These are phyloP conservation scores for Zingel zingel DNA, from an alignment of 2,113 vertebrate genomes.

Conservation along the genomic window DNA sequence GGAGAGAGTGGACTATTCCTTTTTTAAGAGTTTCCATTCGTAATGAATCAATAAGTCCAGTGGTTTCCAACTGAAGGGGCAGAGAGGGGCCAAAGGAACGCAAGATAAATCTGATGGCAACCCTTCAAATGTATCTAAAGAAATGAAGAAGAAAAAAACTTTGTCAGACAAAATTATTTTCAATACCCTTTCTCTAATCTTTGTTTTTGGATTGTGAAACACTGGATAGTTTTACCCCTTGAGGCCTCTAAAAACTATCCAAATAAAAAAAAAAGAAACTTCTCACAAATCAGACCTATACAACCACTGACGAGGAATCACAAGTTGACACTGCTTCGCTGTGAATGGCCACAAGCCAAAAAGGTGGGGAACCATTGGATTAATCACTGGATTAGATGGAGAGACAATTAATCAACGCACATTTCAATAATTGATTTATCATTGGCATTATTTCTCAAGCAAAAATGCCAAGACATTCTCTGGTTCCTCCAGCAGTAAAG, in stretches of 20 bases:
- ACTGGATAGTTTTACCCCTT: not conserved
- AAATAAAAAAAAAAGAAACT: not conserved
- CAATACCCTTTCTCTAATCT: not conserved
- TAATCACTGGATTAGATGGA: not conserved
- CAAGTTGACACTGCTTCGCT: not conserved
- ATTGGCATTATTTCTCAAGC: not conserved
- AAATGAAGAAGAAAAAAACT: not conserved
- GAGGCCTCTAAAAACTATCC: not conserved
- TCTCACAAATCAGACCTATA: not conserved
- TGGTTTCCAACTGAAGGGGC: not conserved
- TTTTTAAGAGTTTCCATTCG: not conserved
- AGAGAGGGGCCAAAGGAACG: not conserved
- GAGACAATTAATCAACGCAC: conserved; percentile 8
- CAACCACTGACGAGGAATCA: not conserved
- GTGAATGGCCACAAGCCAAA: not conserved
- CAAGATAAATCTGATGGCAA: not conserved
- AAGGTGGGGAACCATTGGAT: not conserved
- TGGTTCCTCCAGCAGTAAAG: not conserved
- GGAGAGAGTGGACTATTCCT: not conserved
- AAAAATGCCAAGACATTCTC: not conserved
- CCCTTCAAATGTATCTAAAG: not conserved
- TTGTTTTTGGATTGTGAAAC: not conserved
- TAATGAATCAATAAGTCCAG: not conserved
- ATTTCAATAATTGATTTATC: not conserved
- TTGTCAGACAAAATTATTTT: not conserved